Base-by-base conservation (phyloP, 2,113 vertebrate species). In the Burhinus bistriatus region DNA sequence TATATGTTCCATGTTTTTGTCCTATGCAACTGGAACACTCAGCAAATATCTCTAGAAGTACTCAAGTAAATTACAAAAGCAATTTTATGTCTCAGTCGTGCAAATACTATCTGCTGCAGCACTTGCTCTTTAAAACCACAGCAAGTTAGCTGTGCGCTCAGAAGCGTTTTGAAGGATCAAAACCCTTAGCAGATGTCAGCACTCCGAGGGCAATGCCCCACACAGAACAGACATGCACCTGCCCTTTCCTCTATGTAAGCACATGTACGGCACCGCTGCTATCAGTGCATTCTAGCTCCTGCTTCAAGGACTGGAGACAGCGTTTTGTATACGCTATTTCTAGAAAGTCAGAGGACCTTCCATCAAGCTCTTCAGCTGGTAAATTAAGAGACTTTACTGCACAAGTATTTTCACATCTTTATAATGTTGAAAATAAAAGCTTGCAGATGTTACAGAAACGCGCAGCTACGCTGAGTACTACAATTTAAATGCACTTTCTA, bases 401-500 rank as follows among this genome's bases (percentile, higher is more conserved):
- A 93, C 52, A 93, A 94, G 89, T 94, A 96, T 95, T 94, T 97
- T 94, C 90, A 90, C 8, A 36, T 94, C 92, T 97, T 96, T 96
- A 90, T 85, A 94, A 96, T 51, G 64, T 54, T 66, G 86, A 79
- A 95, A 96, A 97, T 94, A 97, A 97, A 97, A 95, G 97, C 93
- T 88, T 98, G 92, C 92, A 97, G 94, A 97, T 97, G 95, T 97
- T 97, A 95, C 93, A 97, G 96, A 97, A 97, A 96, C 94, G 97
- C 25, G 57, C 96, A 97, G 96, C 96, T 97, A 95, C 49, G 65
- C 96, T 76, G 94, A 96, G 93, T 76, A 76, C 90, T 87, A 93
- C 94, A 93, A 96, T 97, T 97, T 97, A 98, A 98, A 97, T 91
- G 96, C 94, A 90, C 94, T 98, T 98, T 98, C 96, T 97, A 44